These are phyloP conservation scores for Galeopterus variegatus DNA, from an alignment of 2,113 vertebrate species.

Conservation along the genomic window DNA sequence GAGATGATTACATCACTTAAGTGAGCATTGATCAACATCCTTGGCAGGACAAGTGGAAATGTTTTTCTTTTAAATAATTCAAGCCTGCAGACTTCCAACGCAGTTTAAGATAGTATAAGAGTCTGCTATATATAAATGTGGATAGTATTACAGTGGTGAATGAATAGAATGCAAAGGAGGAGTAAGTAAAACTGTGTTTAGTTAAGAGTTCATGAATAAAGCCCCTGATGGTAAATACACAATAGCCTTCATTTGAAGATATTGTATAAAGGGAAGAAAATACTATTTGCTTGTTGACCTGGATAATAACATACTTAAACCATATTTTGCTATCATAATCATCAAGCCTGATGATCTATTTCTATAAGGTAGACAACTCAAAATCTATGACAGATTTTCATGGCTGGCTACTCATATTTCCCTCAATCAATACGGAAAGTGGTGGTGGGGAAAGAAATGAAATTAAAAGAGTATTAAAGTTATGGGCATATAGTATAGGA, in stretches of 20 bases:
- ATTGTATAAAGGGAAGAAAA: background rate
- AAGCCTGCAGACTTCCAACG: conserved; percentile 48
- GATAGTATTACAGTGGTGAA: background rate
- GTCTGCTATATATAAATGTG: conserved; percentile 17
- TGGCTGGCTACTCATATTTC: background rate
- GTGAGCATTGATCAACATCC: conserved; percentile 28
- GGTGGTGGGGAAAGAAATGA: background rate
- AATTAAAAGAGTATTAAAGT: conserved; percentile 10
- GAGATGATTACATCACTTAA: conserved; percentile 51
- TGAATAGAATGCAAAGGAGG: conserved; percentile 15
- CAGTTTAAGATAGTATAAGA: background rate
- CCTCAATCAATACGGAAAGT: background rate
- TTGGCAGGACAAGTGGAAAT: conserved; percentile 69
- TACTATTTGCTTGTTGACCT: background rate
- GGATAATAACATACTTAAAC: background rate
- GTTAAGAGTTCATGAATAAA: background rate
- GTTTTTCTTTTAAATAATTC: conserved; percentile 75
- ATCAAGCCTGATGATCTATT: background rate
- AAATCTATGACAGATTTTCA: conserved; percentile 13
- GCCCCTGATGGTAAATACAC: background rate
- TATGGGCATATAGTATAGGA: background rate
- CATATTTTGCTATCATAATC: background rate
- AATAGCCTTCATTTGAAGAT: background rate
- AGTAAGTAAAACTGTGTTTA: background rate
- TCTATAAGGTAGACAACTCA: background rate